Conservation (phyloP, 2,888 invertebrate genomes). For the Seira ritae region DNA sequence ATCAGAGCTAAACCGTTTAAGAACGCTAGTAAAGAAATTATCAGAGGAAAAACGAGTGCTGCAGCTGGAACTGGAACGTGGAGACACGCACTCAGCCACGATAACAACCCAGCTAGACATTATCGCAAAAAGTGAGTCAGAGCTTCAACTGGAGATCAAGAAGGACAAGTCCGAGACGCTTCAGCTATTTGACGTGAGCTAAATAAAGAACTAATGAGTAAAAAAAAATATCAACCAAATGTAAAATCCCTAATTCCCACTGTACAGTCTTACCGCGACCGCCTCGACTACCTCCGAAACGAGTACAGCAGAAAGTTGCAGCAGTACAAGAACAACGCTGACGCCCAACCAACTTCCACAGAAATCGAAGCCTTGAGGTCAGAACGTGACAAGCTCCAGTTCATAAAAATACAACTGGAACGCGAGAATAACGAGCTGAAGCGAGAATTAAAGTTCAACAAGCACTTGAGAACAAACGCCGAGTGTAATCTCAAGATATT, state of each 20-base stretch:
- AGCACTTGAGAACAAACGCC: conserved; percentile 33
- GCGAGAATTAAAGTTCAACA: conserved; percentile 50
- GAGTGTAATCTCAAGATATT: conserved; percentile 53
- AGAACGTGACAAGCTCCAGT: conserved; percentile 46
- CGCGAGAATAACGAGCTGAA: conserved; percentile 42
- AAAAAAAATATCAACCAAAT: conserved; percentile 1
- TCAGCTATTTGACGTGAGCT: conserved; percentile 63
- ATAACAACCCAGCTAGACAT: conserved; percentile 64
- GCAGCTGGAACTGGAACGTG: conserved; percentile 57
- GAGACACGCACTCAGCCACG: conserved; percentile 62
- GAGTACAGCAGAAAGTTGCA: conserved; percentile 61
- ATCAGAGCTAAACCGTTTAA: conserved; percentile 61
- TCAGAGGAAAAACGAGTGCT: conserved; percentile 63
- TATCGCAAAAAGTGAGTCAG: conserved; percentile 61
- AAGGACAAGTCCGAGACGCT: conserved; percentile 61
- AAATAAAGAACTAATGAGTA: neutral
- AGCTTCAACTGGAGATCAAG: conserved; percentile 59
- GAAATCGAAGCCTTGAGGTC: conserved; percentile 46
- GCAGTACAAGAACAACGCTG: conserved; percentile 40
- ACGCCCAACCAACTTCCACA: neutral
- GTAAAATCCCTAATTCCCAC: neutral
- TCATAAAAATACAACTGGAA: conserved; percentile 31
- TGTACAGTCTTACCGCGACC: conserved; percentile 52
- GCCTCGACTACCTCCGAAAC: conserved; percentile 57
- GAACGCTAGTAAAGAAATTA: conserved; percentile 55